Evolutionary conservation across 2,797 vertebrate species (phyloP).

Genomic region (Acanthornis magna): DNA sequence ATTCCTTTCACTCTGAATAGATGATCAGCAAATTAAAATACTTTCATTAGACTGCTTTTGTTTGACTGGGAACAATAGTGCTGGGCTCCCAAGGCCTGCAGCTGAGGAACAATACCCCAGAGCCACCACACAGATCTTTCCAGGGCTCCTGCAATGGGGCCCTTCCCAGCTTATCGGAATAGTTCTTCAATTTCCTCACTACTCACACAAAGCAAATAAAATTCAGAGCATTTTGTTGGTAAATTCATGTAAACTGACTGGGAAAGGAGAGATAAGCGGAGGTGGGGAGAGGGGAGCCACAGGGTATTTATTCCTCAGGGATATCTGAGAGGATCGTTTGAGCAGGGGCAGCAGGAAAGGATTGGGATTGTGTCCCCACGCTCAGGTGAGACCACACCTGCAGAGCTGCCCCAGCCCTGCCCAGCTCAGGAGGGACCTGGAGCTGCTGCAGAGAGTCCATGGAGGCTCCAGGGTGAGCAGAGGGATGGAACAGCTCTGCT

Average conservation of each 20-base stretch:
- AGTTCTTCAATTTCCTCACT: background rate
- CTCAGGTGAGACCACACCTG: background rate
- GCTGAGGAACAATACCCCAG: background rate
- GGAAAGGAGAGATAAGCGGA: background rate
- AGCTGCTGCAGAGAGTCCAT: background rate
- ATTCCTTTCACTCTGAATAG: background rate
- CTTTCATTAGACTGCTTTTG: slow-evolving; percentile 46
- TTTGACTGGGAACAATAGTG: background rate
- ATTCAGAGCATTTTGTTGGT: background rate
- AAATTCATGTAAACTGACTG: background rate
- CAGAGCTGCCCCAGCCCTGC: background rate
- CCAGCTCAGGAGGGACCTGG: background rate
- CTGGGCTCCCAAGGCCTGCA: background rate
- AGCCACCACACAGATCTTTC: background rate
- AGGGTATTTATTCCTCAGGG: too few relatives aligned
- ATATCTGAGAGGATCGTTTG: rapidly evolving
- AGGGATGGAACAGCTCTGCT: background rate
- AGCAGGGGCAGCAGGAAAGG: background rate
- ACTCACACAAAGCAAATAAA: background rate
- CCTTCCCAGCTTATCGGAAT: background rate
- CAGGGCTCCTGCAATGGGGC: background rate
- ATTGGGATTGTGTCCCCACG: background rate
- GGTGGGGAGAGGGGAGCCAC: background rate
- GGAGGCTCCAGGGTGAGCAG: rapidly evolving
- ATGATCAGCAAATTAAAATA: background rate